Evolutionary conservation across 2,888 invertebrate genomes (phyloP).

Genomic region (Phyto melanocephala): DNA sequence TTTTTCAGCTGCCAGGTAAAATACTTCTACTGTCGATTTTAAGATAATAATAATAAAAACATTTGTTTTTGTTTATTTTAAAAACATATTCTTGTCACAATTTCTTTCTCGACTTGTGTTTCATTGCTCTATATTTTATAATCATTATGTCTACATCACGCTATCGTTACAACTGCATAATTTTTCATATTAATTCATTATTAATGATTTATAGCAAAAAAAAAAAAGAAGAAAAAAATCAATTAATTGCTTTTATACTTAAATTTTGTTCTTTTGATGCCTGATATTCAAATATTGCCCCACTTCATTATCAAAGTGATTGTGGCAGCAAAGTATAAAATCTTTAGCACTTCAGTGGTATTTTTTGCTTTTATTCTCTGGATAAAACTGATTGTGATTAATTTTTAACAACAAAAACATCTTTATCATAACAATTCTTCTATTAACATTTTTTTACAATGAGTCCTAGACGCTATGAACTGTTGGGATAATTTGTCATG

Average conservation of each 20-base stretch:
- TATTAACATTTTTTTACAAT: background rate
- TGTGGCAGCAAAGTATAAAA: background rate
- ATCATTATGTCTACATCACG: too few species aligned
- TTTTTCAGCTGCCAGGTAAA: too few species aligned
- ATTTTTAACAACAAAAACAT: slow-evolving; percentile 26
- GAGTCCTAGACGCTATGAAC: background rate
- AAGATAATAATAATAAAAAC: too few species aligned
- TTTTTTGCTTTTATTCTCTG: background rate
- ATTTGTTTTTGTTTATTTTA: too few species aligned
- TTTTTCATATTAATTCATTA: too few species aligned
- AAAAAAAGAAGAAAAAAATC: too few species aligned
- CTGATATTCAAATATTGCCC: background rate
- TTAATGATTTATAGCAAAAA: background rate
- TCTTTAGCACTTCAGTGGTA: background rate
- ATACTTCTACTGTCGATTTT: too few species aligned
- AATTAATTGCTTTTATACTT: slow-evolving; percentile 4
- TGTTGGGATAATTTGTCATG: background rate
- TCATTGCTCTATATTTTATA: too few species aligned
- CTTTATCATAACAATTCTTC: background rate
- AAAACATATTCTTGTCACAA: too few species aligned
- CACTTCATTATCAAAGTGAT: slow-evolving; percentile 12
- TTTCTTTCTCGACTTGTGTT: too few species aligned
- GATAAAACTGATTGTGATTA: slow-evolving; percentile 36
- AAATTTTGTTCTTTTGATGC: background rate
- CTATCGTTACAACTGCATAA: too few species aligned